Base-by-base conservation (phyloP, 2,797 vertebrate species). In the Cuniculus paca region DNA sequence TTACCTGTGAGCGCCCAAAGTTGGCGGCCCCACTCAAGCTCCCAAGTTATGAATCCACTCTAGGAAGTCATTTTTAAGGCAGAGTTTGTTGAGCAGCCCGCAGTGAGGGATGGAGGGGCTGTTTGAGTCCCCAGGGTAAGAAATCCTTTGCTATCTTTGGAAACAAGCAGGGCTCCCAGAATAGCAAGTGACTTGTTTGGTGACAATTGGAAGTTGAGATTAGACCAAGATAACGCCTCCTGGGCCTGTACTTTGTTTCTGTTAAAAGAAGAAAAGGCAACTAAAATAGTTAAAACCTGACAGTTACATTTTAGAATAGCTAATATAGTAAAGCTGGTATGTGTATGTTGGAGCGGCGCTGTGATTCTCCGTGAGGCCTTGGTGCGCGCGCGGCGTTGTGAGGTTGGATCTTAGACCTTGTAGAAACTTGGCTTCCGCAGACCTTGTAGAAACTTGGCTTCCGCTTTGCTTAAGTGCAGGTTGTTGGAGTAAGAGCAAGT, bases 101-200 rank as follows among this genome's bases (percentile, higher is more conserved):
- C 52, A 54, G 52, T 2, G 52, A 54, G 52, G 52, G 52, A 5
- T 19, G 16, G 52, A 19, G 52, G 52, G 52, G 52, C 52, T 10
- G 52, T 19, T 54, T 4, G 45, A 54, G 61, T 65, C 31, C 10
- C 77, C 14, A 78, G 70, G 91, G 26, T 92, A 68, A 86, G 54
- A 65, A 94, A 63, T 96, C 95, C 94, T 77, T 82, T 96, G 60
- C 95, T 98, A 93, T 97, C 78, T 97, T 98, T 97, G 96, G 95
- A 97, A 97, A 58, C 78, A 94, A 91, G 50, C 48, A 52, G 52
- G 34, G 39, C 52, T 97, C 94, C 93, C 65, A 94, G 74, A 97
- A 97, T 98, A 97, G 96, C 52, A 77, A 74, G 52, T 83, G 61
- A 72, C 63, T 95, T 97, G 79, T 89, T 97, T 94, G 48, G 36